Evolutionary conservation across 2,797 vertebrate genomes (phyloP), one percentile per base, ranked within the genome.

Genomic region (Ibycter americanus): DNA sequence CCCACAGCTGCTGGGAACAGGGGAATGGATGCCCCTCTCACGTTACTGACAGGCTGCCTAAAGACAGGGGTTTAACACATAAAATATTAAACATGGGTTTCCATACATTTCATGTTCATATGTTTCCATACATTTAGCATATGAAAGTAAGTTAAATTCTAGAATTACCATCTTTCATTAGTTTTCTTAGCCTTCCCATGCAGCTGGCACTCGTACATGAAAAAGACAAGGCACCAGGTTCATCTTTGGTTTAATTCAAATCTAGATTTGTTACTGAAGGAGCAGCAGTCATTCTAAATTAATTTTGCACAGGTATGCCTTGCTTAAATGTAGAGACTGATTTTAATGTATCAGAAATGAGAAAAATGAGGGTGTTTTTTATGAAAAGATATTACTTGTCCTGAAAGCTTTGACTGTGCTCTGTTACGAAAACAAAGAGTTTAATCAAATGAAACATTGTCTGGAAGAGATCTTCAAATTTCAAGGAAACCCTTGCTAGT

Each of bases 381-480:
- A 77, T 19, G 38, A 51, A 68, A 80, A 55, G 5, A 7, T 51
- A 18, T 5, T 52, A 55, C 55, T n/a, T 61, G 36, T 51, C 52
- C 44, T 46, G 10, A 52, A 88, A 83, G 34, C 23, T 73, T 71
- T 74, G 38, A 44, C 63, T 52, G 29, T 31, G 49, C 36, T 49
- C 27, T 65, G 32, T 38, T 63, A 70, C 4, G 8, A 84, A 78
- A 85, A 56, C 23, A 55, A 55, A 56, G 31, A 65, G 47, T 89
- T 94, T n/a, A 93, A 89, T 32, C n/a, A 29, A 81, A 76, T 67
- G 40, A 66, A 81, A 90, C 10, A 61, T 9, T 46, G 55, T 52
- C 38, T 80, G 62, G 80, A 91, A 81, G 38, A 90, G 34, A 91
- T 76, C 55, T 82, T 72, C 56, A 62, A 54, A 71, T 73, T 78